Conservation (phyloP, 2,888 invertebrate genomes). For the Nysson spinosus region DNA sequence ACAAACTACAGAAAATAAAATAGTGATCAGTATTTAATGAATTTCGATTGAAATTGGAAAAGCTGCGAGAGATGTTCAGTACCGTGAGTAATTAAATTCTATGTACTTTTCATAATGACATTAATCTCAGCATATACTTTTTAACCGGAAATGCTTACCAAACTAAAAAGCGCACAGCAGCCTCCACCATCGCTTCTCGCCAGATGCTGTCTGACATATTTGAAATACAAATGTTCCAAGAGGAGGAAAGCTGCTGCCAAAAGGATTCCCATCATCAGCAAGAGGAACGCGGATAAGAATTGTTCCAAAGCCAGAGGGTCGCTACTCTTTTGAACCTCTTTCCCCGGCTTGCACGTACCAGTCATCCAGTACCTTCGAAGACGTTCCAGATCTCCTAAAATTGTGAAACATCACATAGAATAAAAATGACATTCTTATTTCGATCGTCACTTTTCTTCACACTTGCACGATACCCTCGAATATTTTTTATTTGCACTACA, state of each 20-base stretch:
- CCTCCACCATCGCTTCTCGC: conserved; percentile 93
- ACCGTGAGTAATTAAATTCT: too few relatives aligned
- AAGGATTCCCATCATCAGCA: conserved; percentile 96
- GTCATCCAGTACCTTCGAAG: conserved; percentile 98
- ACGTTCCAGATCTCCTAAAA: conserved; percentile 92
- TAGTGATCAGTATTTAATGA: too few relatives aligned
- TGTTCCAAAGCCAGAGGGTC: conserved; percentile 95
- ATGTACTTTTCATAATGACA: too few relatives aligned
- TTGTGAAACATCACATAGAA: background rate
- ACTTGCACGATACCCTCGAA: too few relatives aligned
- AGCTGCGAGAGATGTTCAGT: too few relatives aligned
- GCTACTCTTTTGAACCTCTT: conserved; percentile 93
- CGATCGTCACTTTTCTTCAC: too few relatives aligned
- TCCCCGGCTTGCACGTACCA: conserved; percentile 95
- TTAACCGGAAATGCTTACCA: conserved; percentile 89
- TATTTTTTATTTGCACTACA: too few relatives aligned
- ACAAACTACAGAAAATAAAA: too few relatives aligned
- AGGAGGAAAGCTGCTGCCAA: conserved; percentile 92
- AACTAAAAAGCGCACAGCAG: conserved; percentile 93
- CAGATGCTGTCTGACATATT: conserved; percentile 92
- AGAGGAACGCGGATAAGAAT: conserved; percentile 97
- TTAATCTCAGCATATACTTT: too few relatives aligned
- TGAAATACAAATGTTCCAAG: conserved; percentile 96
- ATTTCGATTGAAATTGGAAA: too few relatives aligned
- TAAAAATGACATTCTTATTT: too few relatives aligned